These are phyloP conservation scores for Clunio marinus DNA, from an alignment of 2,888 invertebrate species.

Conservation along the genomic window DNA sequence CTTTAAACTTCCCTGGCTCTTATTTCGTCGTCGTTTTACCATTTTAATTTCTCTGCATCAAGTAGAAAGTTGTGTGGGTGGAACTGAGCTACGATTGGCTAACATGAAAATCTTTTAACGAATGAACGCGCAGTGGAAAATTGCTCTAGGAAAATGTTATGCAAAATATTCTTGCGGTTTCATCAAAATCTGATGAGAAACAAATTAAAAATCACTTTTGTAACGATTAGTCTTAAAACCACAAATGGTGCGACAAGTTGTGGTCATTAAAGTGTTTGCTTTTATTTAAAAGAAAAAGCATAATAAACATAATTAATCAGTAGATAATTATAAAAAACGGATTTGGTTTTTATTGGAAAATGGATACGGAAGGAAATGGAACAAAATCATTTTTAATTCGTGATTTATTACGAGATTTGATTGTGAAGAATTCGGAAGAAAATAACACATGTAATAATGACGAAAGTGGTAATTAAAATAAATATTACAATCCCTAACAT, in stretches of 20 bases:
- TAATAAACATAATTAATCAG: neutral
- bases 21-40: no score
- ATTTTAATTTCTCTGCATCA: no score
- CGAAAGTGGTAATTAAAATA: constrained; percentile 25
- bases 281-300: no score
- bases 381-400: constrained; percentile 79
- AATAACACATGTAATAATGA: constrained; percentile 27
- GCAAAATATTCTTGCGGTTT: neutral
- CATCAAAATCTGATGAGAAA: constrained; percentile 3
- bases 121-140: neutral
- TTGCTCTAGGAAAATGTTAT: neutral
- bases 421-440: constrained; percentile 41
- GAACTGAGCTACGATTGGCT: neutral
- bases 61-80: neutral
- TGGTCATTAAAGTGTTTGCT: no score
- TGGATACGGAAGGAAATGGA: constrained; percentile 47
- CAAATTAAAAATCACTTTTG: constrained; percentile 37
- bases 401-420: constrained; percentile 71
- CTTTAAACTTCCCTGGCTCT: no score
- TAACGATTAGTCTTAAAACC: constrained; percentile 13
- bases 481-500: neutral
- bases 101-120: neutral
- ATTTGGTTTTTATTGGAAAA: neutral
- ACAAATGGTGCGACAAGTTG: constrained; percentile 11
- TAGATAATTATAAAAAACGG: neutral